Evolutionary conservation across 2,888 invertebrate genomes (phyloP).

Genomic region (Dermolepida albohirtum): DNA sequence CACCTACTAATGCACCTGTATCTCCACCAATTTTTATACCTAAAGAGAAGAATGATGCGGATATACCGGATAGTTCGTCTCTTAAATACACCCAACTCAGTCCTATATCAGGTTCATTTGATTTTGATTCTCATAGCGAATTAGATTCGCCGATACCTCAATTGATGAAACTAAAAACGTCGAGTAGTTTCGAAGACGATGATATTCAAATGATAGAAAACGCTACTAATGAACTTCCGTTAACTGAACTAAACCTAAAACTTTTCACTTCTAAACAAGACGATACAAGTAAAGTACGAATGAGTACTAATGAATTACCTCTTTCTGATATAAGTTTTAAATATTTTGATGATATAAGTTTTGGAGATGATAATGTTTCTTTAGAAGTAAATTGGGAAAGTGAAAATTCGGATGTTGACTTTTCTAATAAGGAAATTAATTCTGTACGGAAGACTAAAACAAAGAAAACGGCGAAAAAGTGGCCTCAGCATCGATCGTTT

Average conservation of each 20-base stretch:
- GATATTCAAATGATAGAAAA: conserved; percentile 57
- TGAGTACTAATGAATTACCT: conserved; percentile 60
- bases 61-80: conserved; percentile 46
- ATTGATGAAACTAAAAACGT: conserved; percentile 12
- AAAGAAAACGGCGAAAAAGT: conserved; percentile 36
- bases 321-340: conserved; percentile 58
- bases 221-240: conserved; percentile 76
- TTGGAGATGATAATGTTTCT: conserved; percentile 48
- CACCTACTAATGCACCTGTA: conserved; percentile 60
- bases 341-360: conserved; percentile 36
- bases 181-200: conserved; percentile 58
- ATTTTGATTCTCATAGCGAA: conserved; percentile 57
- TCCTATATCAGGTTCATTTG: conserved; percentile 62
- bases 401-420: conserved; percentile 49
- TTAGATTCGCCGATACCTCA: conserved; percentile 51
- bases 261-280: conserved; percentile 58
- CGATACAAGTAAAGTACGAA: conserved; percentile 43
- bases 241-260: conserved; percentile 67
- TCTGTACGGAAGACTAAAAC: conserved; percentile 2
- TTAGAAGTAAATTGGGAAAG: conserved; percentile 59
- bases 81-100: conserved; percentile 52
- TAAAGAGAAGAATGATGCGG: conserved; percentile 53
- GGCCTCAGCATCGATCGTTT: conserved; percentile 57
- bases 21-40: conserved; percentile 61
- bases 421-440: conserved; percentile 35